These are phyloP conservation scores for Tupaia tana DNA, from an alignment of 2,113 vertebrate species.

Conservation along the genomic window DNA sequence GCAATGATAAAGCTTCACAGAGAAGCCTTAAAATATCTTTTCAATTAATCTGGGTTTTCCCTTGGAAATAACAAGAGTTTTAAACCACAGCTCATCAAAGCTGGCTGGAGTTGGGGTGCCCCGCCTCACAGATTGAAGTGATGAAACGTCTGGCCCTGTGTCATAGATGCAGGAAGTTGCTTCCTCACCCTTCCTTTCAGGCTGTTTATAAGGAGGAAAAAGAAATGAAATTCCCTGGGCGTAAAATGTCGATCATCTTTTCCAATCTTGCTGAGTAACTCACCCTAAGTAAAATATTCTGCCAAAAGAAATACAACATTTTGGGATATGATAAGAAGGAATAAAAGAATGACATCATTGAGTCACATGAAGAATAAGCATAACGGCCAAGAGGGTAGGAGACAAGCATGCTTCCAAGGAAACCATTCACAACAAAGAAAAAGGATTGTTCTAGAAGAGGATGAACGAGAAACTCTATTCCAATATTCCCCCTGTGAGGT, in stretches of 20 bases:
- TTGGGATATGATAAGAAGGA: conserved; percentile 31
- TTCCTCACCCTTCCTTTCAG: conserved; percentile 41
- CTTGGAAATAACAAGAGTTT: conserved; percentile 65
- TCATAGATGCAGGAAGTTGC: conserved; percentile 62
- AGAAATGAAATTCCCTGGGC: conserved; percentile 47
- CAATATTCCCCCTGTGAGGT: not conserved
- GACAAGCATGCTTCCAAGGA: conserved; percentile 46
- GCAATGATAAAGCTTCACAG: not conserved
- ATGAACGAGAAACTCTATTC: not conserved
- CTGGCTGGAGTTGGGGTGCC: not conserved
- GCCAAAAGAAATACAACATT: conserved; percentile 77
- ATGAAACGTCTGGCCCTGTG: conserved; percentile 69
- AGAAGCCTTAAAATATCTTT: conserved; percentile 61
- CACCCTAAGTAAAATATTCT: conserved; percentile 46
- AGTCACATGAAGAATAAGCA: conserved; percentile 47
- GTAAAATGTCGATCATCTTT: conserved; percentile 32
- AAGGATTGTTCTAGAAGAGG: conserved; percentile 15
- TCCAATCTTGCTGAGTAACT: conserved; percentile 62
- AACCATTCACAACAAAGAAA: conserved; percentile 62
- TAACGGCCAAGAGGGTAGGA: not conserved
- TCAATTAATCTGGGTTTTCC: conserved; percentile 65
- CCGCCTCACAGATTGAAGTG: conserved; percentile 54
- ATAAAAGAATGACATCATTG: conserved; percentile 59
- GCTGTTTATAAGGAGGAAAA: conserved; percentile 62
- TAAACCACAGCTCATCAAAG: conserved; percentile 2